Base-by-base conservation (phyloP, 2,888 invertebrate species). In the Drosophila paramelanica region DNA sequence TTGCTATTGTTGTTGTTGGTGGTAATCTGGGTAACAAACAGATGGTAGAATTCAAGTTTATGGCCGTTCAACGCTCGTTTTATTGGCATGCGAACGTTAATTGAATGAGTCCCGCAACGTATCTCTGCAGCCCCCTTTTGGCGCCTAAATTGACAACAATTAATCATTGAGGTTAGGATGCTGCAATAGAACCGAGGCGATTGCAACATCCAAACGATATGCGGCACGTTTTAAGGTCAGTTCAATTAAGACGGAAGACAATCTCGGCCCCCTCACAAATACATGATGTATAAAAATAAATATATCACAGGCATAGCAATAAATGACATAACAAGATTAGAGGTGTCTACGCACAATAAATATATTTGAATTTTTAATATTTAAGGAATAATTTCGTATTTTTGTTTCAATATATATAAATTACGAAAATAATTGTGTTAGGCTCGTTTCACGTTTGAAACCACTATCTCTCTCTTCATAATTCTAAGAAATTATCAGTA, bases 191-290 rank as follows among this genome's bases (percentile, higher is more conserved):
- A 52, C 27, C 50, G 39, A 25, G 56, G 45, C 65, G 75, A 89
- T 86, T 86, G 89, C 89, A 86, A 77, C 88, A 86, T 77, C 80
- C 83, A 74, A 55, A 45, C 38, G 27, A 58, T 42, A 61, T 25
- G 38, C 11, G 31, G 46, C 27, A 31, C 36, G 57, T 45, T 55
- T 51, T 76, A 65, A 67, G 77, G 79, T 38, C 67, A 67, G 33
- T 49, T 56, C 67, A 77, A 85, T 85, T 82, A 52, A 47, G 25
- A 20, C 17, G 20, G 14, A 3, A 31, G 10, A 11, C 17, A 20
- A 61, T n/a, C 36, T 51, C 5, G 41, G 23, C 23, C 46, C 38
- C 13, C n/a, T 20, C 36, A 25, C 17, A 20, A 31, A 31, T 31
- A 31, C 10, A 3, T 10, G 10, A 10, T 10, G 10, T 31, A 10